A percentile compares a stretch with the other conserved stretches of the same genome.
These are phyloP conservation scores for Tyto alba DNA, from an alignment of 2,113 vertebrate genomes.

Conservation along the genomic window DNA sequence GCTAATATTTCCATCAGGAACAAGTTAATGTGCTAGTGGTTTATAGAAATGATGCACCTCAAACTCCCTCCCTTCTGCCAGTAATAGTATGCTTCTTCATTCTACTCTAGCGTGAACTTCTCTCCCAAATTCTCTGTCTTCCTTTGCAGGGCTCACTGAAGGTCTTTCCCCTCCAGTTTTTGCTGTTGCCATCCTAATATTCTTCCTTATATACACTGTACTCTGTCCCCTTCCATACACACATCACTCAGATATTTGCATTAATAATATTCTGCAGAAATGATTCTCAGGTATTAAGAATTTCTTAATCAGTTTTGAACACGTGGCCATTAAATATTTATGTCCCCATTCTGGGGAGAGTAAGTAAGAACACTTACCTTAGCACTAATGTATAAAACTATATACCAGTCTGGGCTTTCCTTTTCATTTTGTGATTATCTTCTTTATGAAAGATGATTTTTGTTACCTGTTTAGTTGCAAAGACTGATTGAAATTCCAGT, in stretches of 20 bases:
- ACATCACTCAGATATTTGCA: background rate
- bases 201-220: background rate
- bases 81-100: background rate
- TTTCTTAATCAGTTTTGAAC: background rate
- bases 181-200: background rate
- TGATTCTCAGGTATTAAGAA: background rate
- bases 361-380: background rate
- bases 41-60: background rate
- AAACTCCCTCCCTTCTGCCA: background rate
- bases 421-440: background rate
- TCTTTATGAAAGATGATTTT: background rate
- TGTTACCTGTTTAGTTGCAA: background rate
- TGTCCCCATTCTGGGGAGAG: background rate
- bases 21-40: background rate
- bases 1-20: background rate
- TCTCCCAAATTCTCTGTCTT: background rate
- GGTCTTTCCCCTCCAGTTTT: background rate
- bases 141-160: background rate
- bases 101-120: background rate
- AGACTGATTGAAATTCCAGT: background rate
- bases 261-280: background rate
- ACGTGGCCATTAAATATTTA: background rate
- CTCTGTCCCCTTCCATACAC: background rate
- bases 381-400: background rate
- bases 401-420: background rate